A percentile compares a stretch with the other conserved stretches of the same genome.
Evolutionary conservation across 1,140 invertebrate genomes (phyloP).

Genomic region (Drosophila tani): DNA sequence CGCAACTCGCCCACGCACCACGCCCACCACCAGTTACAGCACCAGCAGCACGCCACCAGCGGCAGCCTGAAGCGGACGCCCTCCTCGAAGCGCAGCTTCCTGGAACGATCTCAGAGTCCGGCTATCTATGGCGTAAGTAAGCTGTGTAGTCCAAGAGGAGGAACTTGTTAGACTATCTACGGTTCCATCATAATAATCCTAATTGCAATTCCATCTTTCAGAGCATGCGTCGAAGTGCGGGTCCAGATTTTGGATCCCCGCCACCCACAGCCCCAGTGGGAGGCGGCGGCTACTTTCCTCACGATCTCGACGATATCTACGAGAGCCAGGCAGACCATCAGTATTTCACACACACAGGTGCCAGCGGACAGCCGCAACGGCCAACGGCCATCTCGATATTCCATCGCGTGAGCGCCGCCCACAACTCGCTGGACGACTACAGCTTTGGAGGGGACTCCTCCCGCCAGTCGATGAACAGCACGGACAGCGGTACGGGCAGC

Average conservation of each 20-base stretch:
- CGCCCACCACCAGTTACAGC: constrained; percentile 10
- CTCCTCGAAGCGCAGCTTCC: constrained; percentile 74
- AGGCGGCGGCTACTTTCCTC: constrained; percentile 79
- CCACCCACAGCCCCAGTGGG: constrained; percentile 56
- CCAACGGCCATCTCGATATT: constrained; percentile 83
- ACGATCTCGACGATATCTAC: constrained; percentile 84
- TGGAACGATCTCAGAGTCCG: constrained; percentile 83
- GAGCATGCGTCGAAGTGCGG: constrained; percentile 73
- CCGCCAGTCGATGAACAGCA: constrained; percentile 60
- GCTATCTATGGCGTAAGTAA: constrained; percentile 78
- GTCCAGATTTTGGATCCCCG: constrained; percentile 70
- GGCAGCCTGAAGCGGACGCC: constrained; percentile 80
- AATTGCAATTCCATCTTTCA: constrained; percentile 36
- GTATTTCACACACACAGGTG: constrained; percentile 83
- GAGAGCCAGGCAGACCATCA: constrained; percentile 82
- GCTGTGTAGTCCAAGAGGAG: neutral
- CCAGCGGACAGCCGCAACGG: constrained; percentile 70
- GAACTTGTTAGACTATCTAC: too few species aligned
- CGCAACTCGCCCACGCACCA: constrained; percentile 71
- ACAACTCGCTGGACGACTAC: constrained; percentile 77
- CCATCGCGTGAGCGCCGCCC: constrained; percentile 69
- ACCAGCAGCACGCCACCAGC: constrained; percentile 35
- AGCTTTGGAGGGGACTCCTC: constrained; percentile 40
- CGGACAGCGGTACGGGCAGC: constrained; percentile 43
- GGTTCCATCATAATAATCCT: neutral